Percentiles rank a stretch among this genome's conserved stretches.
These are phyloP conservation scores for Caprella mutica DNA, from an alignment of 2,888 invertebrate species.

Conservation along the genomic window DNA sequence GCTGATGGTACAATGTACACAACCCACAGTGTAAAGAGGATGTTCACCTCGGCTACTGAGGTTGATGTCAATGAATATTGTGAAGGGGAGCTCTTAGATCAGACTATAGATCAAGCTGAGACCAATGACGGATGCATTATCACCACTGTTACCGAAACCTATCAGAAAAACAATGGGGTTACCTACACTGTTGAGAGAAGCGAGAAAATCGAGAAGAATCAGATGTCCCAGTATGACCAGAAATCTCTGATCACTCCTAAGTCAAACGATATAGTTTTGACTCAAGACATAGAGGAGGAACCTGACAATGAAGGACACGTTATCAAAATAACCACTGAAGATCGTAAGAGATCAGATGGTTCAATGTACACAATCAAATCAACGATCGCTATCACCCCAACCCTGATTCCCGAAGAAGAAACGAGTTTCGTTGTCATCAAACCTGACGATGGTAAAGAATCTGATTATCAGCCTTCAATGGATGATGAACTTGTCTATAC, in stretches of 20 bases:
- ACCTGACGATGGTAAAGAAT: constrained; percentile 18
- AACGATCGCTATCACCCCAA: constrained; percentile 18
- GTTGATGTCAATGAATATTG: constrained; percentile 19
- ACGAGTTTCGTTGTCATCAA: constrained; percentile 31
- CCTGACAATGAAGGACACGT: constrained; percentile 27
- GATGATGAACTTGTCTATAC: constrained; percentile 32
- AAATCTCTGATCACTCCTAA: constrained; percentile 14
- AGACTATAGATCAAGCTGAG: constrained; percentile 21
- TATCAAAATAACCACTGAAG: constrained; percentile 21
- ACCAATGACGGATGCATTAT: constrained; percentile 26
- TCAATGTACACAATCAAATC: constrained; percentile 27
- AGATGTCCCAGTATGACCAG: neutral
- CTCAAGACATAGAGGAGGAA: constrained; percentile 21
- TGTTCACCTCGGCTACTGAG: constrained; percentile 20
- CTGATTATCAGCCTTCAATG: constrained; percentile 23
- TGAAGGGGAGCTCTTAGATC: constrained; percentile 26
- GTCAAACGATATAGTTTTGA: constrained; percentile 24
- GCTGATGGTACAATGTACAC: constrained; percentile 30
- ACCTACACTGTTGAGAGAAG: constrained; percentile 29
- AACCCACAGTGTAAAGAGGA: constrained; percentile 29
- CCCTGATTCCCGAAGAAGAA: constrained; percentile 29
- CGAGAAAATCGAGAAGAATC: constrained; percentile 22
- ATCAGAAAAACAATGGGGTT: constrained; percentile 21
- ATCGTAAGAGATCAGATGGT: constrained; percentile 18
- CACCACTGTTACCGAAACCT: constrained; percentile 26